phyloP scores from a whole-genome alignment of 2,113 vertebrate species.

The Vidua macroura region DNA sequence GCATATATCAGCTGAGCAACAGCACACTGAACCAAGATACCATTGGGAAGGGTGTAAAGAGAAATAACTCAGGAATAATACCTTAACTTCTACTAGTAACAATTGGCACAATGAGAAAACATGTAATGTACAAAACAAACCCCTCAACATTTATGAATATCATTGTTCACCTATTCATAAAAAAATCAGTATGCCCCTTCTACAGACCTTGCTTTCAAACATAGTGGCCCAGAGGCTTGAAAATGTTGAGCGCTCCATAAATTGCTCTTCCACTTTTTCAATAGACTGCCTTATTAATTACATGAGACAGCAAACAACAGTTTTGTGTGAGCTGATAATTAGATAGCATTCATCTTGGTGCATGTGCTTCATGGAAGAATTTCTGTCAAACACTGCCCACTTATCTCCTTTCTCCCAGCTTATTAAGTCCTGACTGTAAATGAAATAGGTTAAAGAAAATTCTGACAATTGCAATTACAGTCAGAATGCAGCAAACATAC shows the following conservation, averaged over 20 bases:
- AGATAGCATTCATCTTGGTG: background rate
- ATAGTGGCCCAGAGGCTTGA: background rate
- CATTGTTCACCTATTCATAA: background rate
- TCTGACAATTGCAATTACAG: background rate
- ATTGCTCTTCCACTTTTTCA: background rate
- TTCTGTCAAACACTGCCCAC: background rate
- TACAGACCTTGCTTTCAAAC: background rate
- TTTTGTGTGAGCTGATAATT: background rate
- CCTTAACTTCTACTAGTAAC: background rate
- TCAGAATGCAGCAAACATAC: background rate
- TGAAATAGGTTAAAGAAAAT: background rate
- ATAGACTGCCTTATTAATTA: background rate
- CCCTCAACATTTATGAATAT: background rate
- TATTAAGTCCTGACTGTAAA: background rate
- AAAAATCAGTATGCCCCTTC: background rate
- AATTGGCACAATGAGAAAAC: background rate
- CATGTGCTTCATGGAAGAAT: background rate
- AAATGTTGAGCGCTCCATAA: background rate
- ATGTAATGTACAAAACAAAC: background rate
- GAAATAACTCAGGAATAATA: background rate
- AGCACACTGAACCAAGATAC: background rate
- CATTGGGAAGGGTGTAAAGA: background rate
- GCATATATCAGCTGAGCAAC: background rate
- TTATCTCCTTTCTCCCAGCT: background rate
- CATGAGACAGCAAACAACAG: background rate